These are phyloP conservation scores for Rhincodon typus DNA, from an alignment of 2,797 vertebrate genomes.

Conservation along the genomic window DNA sequence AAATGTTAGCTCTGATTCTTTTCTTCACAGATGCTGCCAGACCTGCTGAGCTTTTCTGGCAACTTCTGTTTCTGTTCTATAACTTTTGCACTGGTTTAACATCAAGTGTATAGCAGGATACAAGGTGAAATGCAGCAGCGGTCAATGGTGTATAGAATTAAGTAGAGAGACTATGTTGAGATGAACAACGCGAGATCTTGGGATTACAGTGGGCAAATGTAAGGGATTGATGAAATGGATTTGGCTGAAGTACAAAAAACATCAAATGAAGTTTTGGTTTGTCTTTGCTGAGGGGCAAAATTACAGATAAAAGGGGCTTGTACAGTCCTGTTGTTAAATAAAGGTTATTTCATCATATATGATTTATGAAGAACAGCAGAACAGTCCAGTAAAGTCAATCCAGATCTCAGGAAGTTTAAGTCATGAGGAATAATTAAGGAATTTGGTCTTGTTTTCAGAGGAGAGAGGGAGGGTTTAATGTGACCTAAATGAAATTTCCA, in stretches of 20 bases:
- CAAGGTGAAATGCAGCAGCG: neutral
- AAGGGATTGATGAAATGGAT: neutral
- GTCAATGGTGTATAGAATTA: neutral
- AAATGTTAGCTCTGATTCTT: no score
- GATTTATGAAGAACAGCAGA: neutral
- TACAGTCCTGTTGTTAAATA: neutral
- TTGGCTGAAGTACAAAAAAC: neutral
- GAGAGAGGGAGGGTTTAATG: neutral
- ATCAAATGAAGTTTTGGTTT: neutral
- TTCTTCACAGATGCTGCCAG: no score
- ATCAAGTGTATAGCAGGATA: neutral
- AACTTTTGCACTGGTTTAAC: neutral
- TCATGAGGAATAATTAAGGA: neutral
- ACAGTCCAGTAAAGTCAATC: neutral
- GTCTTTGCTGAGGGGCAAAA: neutral
- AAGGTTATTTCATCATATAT: neutral
- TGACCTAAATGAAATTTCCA: neutral
- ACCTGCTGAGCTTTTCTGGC: no score
- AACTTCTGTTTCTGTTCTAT: neutral
- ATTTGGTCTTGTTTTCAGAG: neutral
- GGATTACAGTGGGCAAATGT: neutral
- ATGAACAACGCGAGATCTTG: neutral
- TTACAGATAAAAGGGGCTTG: neutral
- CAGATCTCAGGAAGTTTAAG: neutral
- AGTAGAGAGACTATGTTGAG: neutral